These are phyloP conservation scores for Cephonodes hylas DNA, from an alignment of 2,888 invertebrate species.

Conservation along the genomic window DNA sequence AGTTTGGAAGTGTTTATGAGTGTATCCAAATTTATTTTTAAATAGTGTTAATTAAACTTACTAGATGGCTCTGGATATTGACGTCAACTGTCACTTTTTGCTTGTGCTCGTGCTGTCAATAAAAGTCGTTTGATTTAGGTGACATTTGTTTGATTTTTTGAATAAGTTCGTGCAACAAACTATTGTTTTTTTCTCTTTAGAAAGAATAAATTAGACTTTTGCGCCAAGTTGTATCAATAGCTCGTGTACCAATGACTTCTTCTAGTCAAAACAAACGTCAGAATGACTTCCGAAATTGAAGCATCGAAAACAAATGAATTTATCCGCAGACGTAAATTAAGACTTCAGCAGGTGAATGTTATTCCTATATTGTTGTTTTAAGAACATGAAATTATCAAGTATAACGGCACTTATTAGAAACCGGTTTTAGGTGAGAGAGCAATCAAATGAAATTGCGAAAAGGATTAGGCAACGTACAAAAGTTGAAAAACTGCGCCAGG, in stretches of 20 bases:
- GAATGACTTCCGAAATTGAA: conserved; percentile 68
- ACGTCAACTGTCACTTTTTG: no score
- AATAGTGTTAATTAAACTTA: no score
- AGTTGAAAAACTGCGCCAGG: conserved; percentile 60
- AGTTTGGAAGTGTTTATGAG: no score
- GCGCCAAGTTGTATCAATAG: not conserved
- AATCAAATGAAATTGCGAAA: conserved; percentile 76
- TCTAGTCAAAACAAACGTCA: conserved; percentile 35
- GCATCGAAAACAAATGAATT: conserved; percentile 74
- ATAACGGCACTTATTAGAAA: not conserved
- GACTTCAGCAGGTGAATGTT: conserved; percentile 70
- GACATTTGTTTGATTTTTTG: not conserved
- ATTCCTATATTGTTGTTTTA: not conserved
- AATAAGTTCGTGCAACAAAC: not conserved
- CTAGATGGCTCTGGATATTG: no score
- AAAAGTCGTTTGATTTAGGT: not conserved
- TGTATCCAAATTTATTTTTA: no score
- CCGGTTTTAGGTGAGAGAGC: conserved; percentile 72
- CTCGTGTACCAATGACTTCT: conserved; percentile 3
- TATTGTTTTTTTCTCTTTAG: not conserved
- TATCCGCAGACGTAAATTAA: conserved; percentile 66
- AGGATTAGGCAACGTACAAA: conserved; percentile 70
- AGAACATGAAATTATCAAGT: not conserved
- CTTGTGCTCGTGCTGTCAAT: no score
- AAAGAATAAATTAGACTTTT: not conserved